Base-by-base conservation (phyloP, 2,113 vertebrate species). In the Brachyhypopomus occidentalis region DNA sequence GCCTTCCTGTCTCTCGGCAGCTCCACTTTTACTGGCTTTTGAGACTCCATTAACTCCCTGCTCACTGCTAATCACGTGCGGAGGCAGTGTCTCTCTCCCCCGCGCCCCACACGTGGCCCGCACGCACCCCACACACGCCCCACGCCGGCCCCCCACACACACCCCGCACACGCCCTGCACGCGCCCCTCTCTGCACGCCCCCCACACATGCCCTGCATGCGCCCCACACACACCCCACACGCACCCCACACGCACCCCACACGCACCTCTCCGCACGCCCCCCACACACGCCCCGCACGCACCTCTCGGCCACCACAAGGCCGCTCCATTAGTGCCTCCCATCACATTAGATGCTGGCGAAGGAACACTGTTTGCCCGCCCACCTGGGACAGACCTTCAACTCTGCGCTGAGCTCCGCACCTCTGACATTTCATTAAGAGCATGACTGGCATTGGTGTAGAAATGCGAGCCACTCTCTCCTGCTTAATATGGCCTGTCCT, bases 21-120 rank as follows among this genome's bases (percentile, higher is more conserved):
- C 77, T 76, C 17, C 59, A 82, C 72, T 63, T 23, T 14, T 73
- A 81, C 38, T 73, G 67, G 36, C 78, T 55, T 67, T 20, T 52
- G 45, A 83, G 79, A 85, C 80, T 79, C 81, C 78, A 85, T 88
- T 78, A 85, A 75, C 76, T 36, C 25, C 56, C 75, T 52, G 67
- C 62, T 84, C 60, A 11, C 48, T 66, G 48, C 84, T 86, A 84
- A 83, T 81, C 71, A 70, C 34, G 69, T 22, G 12, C 30, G 77
- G 30, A 38, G 23, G 23, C 23, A 19, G 38, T 69, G 69, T 36
- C 81, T 36, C 48, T 41, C 20, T 67, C 14, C 16, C 34, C 38
- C 17, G 9, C 45, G 12, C 45, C 11, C 45, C 45, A 2, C 45
- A 14, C 45, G 41, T 7, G 5, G 2, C 67, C 36, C 36, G 62